A percentile compares a stretch with the other conserved stretches of the same genome.
These are phyloP conservation scores for Procambarus clarkii DNA, from an alignment of 1,140 invertebrate genomes.

Conservation along the genomic window DNA sequence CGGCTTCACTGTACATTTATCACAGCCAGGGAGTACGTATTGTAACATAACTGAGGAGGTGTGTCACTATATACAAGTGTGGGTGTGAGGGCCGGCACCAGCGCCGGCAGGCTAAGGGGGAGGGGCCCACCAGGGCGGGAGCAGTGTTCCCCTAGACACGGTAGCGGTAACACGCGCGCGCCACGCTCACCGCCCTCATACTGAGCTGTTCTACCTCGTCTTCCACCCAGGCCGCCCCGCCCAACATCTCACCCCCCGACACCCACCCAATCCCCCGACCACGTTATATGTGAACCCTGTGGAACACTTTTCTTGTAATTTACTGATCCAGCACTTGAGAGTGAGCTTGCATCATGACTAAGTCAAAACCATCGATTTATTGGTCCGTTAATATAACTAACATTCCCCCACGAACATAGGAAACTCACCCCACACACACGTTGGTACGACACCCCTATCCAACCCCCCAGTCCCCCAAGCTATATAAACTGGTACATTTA, in stretches of 20 bases:
- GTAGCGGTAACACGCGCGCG: neutral
- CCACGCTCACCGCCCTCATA: conserved; percentile 7
- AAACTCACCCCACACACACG: neutral
- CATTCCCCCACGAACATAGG: no score
- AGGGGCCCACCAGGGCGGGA: neutral
- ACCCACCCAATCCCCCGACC: neutral
- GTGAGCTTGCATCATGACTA: neutral
- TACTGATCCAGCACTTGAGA: neutral
- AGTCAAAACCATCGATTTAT: neutral
- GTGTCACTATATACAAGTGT: neutral
- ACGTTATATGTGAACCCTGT: neutral
- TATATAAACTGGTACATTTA: no score
- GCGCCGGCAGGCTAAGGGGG: neutral
- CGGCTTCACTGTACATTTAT: neutral
- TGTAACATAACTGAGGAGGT: neutral
- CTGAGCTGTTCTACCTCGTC: conserved; percentile 11
- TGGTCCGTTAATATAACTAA: neutral
- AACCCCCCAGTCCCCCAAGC: neutral
- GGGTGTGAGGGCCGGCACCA: neutral
- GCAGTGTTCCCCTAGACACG: neutral
- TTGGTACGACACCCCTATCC: neutral
- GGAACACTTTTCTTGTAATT: neutral
- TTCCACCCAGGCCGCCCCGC: neutral
- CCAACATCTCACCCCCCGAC: neutral
- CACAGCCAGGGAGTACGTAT: neutral